A percentile compares a stretch with the other conserved stretches of the same genome.
phyloP scores from a whole-genome alignment of 2,797 vertebrate species.

The Malacoraja senta region DNA sequence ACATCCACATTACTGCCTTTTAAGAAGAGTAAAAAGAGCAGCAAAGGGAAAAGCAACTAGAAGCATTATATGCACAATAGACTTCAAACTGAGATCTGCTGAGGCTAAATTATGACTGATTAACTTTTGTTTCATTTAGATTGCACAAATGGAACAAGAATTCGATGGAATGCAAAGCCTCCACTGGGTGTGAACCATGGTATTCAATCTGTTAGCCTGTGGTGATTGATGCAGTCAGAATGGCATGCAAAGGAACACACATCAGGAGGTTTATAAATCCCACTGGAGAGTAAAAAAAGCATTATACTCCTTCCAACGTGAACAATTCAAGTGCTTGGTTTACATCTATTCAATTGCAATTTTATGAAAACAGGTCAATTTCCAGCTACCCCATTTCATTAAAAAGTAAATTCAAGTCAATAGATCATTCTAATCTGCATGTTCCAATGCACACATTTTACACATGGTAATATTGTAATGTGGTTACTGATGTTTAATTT shows the following conservation, averaged over 20 bases:
- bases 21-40: too few species aligned
- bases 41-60: not conserved
- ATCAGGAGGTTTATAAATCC: not conserved
- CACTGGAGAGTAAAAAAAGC: not conserved
- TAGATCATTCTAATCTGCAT: not conserved
- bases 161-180: constrained; percentile 12
- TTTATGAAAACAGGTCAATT: not conserved
- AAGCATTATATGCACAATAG: not conserved
- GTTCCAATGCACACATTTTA: not conserved
- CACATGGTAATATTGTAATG: not conserved
- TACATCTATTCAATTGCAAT: not conserved
- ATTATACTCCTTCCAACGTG: not conserved
- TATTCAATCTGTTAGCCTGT: not conserved
- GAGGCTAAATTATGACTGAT: too few species aligned
- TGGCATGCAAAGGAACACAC: not conserved
- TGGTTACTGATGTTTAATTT: not conserved
- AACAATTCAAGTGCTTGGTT: not conserved
- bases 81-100: not conserved
- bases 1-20: not conserved
- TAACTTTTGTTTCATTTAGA: not conserved
- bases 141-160: not conserved
- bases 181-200: not conserved
- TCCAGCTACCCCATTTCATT: too few species aligned
- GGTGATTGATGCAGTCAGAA: not conserved
- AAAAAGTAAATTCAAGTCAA: not conserved